Base-by-base conservation (phyloP, 2,113 vertebrate genomes). In the Antechinus flavipes region DNA sequence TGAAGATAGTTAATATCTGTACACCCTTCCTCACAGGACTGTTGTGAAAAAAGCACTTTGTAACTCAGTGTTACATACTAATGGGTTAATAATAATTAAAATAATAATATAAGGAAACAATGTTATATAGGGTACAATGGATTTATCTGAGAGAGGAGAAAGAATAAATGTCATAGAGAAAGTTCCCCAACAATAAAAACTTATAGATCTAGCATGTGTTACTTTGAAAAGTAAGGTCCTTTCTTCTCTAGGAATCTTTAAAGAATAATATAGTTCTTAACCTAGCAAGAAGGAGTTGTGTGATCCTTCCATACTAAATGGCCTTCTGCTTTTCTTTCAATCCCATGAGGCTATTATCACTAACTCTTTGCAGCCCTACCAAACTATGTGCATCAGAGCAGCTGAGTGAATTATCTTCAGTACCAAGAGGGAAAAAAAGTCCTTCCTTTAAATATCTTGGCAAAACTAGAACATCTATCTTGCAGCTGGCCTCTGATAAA, bases 291-390 rank as follows among this genome's bases (percentile, higher is more conserved):
- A 19, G 23, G 68, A 84, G 8, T 42, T 84, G n/a, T 76, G 5
- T 84, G 68, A 42, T 23, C 16, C n/a, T 84, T 84, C 35, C 68
- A 84, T 42, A 42, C 68, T 84, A 84, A 84, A 84, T 22, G 19
- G 35, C 5, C 68, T 76, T 76, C 68, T 76, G 2, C 68, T 76
- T 42, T 76, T 42, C 68, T 76, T 76, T 76, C 68, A 42, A 8
- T 76, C 35, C 16, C 68, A 84, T 23, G n/a, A 84, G 68, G 19
- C 91, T 61, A 53, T 61, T 16, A 68, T 49, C 58, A 22, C 95
- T 97, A 93, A 96, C 92, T 95, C 92, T 55, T 96, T 91, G 89
- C 16, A 50, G 16, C 26, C 55, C 47, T 95, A n/a, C 30, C 12
- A 10, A 92, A 91, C 6, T 11, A 22, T 26, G 27, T n/a, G 55